Percentiles rank a stretch among this genome's conserved stretches.
phyloP scores from a whole-genome alignment of 2,888 invertebrate genomes.

The Villa cingulata region DNA sequence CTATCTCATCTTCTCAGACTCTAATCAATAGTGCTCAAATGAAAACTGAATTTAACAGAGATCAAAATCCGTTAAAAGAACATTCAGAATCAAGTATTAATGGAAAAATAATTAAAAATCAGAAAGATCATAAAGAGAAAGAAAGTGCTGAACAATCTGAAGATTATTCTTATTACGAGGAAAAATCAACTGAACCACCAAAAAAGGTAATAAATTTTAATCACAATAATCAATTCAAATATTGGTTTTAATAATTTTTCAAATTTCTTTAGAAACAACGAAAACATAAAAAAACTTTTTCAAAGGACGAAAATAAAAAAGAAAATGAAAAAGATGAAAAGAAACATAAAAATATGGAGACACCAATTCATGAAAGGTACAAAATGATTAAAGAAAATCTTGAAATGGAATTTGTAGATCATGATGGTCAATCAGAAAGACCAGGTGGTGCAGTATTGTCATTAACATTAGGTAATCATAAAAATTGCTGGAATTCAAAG shows the following conservation, averaged over 20 bases:
- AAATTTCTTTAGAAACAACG: conserved; percentile 21
- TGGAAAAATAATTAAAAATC: conserved; percentile 14
- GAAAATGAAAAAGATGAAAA: conserved; percentile 14
- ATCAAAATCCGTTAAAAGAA: conserved; percentile 16
- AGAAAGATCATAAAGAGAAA: not conserved
- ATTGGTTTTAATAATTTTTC: no score
- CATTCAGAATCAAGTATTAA: not conserved
- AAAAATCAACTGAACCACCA: conserved; percentile 25
- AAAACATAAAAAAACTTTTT: conserved; percentile 26
- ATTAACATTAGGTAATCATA: conserved; percentile 50
- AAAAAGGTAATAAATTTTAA: conserved; percentile 13
- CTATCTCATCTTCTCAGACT: not conserved
- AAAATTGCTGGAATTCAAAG: no score
- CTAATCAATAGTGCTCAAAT: conserved; percentile 15
- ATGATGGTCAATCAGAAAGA: conserved; percentile 51
- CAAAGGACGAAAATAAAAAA: conserved; percentile 11
- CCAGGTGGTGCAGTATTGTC: conserved; percentile 72
- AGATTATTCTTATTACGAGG: conserved; percentile 20
- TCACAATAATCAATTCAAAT: no score
- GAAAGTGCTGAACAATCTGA: conserved; percentile 17
- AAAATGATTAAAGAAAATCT: conserved; percentile 32
- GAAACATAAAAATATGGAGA: conserved; percentile 4
- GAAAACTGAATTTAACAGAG: conserved; percentile 22
- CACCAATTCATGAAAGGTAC: conserved; percentile 31
- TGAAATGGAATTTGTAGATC: conserved; percentile 38